Evolutionary conservation across 2,113 vertebrate genomes (phyloP).

Genomic region (Morone chrysops): DNA sequence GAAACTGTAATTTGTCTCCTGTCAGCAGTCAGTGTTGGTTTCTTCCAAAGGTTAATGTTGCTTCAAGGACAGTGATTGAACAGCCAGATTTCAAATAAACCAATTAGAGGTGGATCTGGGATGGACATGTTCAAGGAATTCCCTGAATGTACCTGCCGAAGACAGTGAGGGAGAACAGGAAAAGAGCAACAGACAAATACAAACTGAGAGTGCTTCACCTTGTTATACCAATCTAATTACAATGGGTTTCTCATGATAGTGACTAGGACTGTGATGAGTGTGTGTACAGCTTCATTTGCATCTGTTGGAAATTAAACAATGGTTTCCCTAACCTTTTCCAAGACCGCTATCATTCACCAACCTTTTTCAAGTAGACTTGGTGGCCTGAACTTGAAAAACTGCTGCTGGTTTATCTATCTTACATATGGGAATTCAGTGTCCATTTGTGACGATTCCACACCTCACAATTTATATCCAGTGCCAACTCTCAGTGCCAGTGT

Average conservation of each 20-base stretch:
- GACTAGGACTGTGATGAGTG: not conserved
- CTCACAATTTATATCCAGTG: too few relatives aligned
- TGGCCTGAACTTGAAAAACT: too few relatives aligned
- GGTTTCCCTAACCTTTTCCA: too few relatives aligned
- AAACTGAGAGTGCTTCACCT: not conserved
- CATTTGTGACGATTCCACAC: too few relatives aligned
- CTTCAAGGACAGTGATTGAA: not conserved
- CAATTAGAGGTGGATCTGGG: not conserved
- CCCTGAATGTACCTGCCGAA: not conserved
- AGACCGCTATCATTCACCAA: not conserved
- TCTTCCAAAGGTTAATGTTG: not conserved
- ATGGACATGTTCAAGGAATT: not conserved
- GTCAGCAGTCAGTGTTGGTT: too few relatives aligned
- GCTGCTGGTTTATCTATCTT: not conserved
- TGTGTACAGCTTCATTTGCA: not conserved
- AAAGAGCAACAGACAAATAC: slow-evolving; percentile 11
- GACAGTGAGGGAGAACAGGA: not conserved
- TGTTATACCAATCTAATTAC: not conserved
- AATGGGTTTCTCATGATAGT: not conserved
- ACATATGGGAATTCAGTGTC: not conserved
- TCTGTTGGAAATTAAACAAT: not conserved
- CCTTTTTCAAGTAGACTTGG: not conserved
- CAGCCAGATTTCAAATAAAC: not conserved
- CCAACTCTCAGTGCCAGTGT: not conserved
- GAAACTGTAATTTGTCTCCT: too few relatives aligned